Evolutionary conservation across 2,797 vertebrate species (phyloP).

Genomic region (Gymnoscopelus braueri): DNA sequence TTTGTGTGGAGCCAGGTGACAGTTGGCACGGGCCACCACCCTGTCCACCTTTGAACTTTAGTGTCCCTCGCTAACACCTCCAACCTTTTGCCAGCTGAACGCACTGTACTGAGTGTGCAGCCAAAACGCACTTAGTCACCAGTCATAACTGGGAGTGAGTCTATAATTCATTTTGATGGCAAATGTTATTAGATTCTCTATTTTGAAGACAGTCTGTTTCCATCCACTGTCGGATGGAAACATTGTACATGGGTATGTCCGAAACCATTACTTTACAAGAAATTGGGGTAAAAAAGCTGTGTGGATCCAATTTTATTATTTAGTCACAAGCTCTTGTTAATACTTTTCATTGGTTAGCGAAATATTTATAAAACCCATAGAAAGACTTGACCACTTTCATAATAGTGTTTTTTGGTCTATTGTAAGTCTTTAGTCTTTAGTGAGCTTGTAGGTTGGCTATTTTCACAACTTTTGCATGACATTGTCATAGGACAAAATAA

Average conservation of each 20-base stretch:
- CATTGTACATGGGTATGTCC: not conserved
- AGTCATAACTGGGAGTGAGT: not conserved
- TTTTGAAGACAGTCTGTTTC: not conserved
- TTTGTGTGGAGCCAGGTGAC: constrained; percentile 15
- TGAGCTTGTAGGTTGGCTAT: too few species aligned
- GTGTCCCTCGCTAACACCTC: constrained; percentile 29
- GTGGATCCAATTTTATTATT: not conserved
- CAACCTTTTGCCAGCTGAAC: constrained; percentile 38
- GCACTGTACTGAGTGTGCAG: not conserved
- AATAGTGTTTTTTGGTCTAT: too few species aligned
- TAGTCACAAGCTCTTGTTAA: not conserved
- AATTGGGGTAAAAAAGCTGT: too few species aligned
- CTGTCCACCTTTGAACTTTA: constrained; percentile 38
- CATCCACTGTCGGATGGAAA: not conserved
- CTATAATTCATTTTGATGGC: too few species aligned
- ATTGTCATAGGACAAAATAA: too few species aligned
- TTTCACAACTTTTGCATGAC: too few species aligned
- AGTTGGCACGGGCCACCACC: constrained; percentile 42
- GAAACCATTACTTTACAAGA: not conserved
- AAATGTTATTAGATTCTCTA: not conserved
- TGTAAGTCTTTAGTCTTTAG: too few species aligned
- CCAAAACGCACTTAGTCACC: not conserved
- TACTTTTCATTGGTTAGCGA: not conserved
- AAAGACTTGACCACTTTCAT: too few species aligned
- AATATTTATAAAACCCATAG: too few species aligned